Evolutionary conservation across 2,888 invertebrate genomes (phyloP), one percentile per base, ranked within the genome.

Genomic region (Corbicula japonica): DNA sequence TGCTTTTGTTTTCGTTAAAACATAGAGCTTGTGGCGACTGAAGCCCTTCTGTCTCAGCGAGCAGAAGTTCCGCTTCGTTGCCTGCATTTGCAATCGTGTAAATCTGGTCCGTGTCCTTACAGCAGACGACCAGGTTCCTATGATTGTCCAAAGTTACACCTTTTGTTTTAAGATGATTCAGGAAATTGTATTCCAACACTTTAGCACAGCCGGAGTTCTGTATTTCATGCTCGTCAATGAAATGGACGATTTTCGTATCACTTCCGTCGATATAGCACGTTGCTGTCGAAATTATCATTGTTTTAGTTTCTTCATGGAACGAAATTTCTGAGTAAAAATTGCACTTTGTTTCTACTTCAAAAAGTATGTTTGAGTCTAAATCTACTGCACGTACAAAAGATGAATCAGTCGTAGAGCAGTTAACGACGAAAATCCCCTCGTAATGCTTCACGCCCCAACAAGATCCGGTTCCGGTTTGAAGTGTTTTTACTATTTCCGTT

Each of bases 11-110:
- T 6, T 32, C 35, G 21, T 70, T 80, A 41, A 69, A 80, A 35
- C 69, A 68, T 38, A 80, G n/a, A 10, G 76, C 68, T 50, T 80
- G 80, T 44, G 80, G 80, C 21, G 63, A 46, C 18, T 54, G 35
- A 21, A 80, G 76, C 23, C 80, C 80, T 38, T 80, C 80, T 32
- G 72, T 63, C 38, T 80, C 80, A 18, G 80, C 76, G 23, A 80
- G 35, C 41, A 80, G 38, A 5, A 80, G 61, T 56, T 80, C 76
- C 4, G 52, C 72, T 26, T 72, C 80, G 23, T 73, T 69, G 35
- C 68, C 61, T 44, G 38, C 12, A 50, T 61, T 4, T 10, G 76
- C 48, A 44, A 80, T 69, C 4, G 80, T 80, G 54, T 76, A 80
- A 30, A 80, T 73, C 41, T 80, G 80, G 38, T 80, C 76, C 15